Evolutionary conservation across 2,888 invertebrate genomes (phyloP), one percentile per base, ranked within the genome.

Genomic region (Mythimna vitellina): DNA sequence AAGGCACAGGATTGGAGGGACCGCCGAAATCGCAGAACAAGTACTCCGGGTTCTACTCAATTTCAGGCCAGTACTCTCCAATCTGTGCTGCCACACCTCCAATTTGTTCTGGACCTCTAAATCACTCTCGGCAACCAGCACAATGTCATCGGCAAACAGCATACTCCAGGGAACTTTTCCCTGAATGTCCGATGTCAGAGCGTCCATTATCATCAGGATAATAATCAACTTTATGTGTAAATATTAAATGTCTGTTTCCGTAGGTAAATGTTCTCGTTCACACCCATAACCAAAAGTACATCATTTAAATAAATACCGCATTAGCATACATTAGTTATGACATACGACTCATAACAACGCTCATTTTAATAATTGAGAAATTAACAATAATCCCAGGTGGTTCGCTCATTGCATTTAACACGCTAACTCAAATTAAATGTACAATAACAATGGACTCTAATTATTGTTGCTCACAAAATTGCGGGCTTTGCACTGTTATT

Each of bases 301-400:
- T 68, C 17, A 82, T 80, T 80, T 79, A 76, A 82, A 84, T 86
- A 75, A 78, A 78, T 80, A 80, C 69, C 69, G 64, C 66, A 74
- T 85, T 85, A 69, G 58, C 80, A 80, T 78, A 75, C 70, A 76
- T 85, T 79, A 81, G 72, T 82, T 80, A 80, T 80, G 86, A 88
- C 82, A 85, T 87, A 87, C 81, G 78, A 80, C 64, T 74, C 74
- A 66, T 82, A 77, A 78, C 69, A 85, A 68, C 61, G 71, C 81
- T 86, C 88, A 91, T 92, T 89, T 86, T 87, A 89, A 84, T 92
- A 90, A 92, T 90, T 84, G 86, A 89, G 89, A 89, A 87, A 90
- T 92, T 91, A 88, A 89, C 88, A 80, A 84, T 86, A 87, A 84
- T 85, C 80, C 82, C 76, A 72, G 70, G 79, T 73, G 80, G 86